phyloP scores from a whole-genome alignment of 1,140 invertebrate species.

The Pseudoatta argentina region DNA sequence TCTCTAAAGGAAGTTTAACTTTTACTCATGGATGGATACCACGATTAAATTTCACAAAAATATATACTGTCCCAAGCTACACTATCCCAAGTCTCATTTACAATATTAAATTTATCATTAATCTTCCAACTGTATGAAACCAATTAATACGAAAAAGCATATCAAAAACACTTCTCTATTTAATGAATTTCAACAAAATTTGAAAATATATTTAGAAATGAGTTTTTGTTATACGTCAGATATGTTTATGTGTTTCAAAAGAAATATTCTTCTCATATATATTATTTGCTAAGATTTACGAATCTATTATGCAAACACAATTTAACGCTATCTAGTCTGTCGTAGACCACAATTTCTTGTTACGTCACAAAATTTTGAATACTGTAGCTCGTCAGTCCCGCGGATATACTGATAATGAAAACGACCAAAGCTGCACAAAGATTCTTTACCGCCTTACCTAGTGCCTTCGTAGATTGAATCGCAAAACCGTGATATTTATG shows the following conservation, averaged over 20 bases:
- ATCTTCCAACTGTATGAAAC: neutral
- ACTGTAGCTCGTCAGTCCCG: constrained; percentile 5
- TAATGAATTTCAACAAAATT: constrained; percentile 11
- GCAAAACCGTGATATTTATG: constrained; percentile 51
- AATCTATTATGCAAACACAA: neutral
- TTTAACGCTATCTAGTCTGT: neutral
- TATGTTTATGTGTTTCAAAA: neutral
- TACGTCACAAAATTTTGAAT: constrained; percentile 17
- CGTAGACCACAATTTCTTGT: constrained; percentile 9
- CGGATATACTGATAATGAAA: constrained; percentile 41
- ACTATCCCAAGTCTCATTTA: too few relatives aligned
- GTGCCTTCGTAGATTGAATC: constrained; percentile 48
- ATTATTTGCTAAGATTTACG: neutral
- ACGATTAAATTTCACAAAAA: too few relatives aligned
- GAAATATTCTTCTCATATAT: neutral
- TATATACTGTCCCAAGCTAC: too few relatives aligned
- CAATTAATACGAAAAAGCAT: neutral
- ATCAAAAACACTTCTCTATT: neutral
- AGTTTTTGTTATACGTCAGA: neutral
- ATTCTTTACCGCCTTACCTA: constrained; percentile 3
- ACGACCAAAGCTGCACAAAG: constrained; percentile 42
- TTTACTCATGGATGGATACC: too few relatives aligned
- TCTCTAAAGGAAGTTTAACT: too few relatives aligned
- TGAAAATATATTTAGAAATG: neutral
- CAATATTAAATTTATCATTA: too few relatives aligned